Evolutionary conservation across 2,888 invertebrate species (phyloP), one percentile per base, ranked within the genome.

Genomic region (Sarcophaga caerulescens): DNA sequence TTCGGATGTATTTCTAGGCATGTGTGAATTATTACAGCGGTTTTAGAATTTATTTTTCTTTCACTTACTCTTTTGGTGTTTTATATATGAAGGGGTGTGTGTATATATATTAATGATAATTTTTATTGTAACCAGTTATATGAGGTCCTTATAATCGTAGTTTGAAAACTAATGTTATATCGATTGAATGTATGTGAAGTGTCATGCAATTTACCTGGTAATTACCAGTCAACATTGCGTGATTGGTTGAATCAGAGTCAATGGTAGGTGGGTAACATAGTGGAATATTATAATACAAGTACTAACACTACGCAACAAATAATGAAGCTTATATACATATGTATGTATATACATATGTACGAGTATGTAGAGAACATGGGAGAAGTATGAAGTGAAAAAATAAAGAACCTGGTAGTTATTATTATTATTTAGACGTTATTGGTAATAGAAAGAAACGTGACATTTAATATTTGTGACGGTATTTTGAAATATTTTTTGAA

Each of bases 211-310:
- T 90, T 89, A 90, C 89, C 90, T 90, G 69, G 90, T 91, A 92
- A 93, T 93, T 93, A 92, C 91, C 90, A 86, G 91, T 91, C 92
- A 93, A 92, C 92, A 93, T 93, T 93, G 93, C 93, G 92, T 93
- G 93, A 93, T 93, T 93, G 93, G 93, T 92, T 92, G 93, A 92
- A 92, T 92, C 92, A 92, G 90, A 89, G 87, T 84, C 89, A 81
- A 77, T 89, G 74, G 69, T 70, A 65, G 87, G 85, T 87, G 89
- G 87, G 88, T 88, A 79, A 65, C 85, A 84, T 47, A 62, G n/a
- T 79, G 63, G 88, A 88, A 68, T 57, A 57, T 35, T 57, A 60
- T 25, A 65, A 57, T 21, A 12, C 45, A 45, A 17, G 12, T 23
- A 47, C 35, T 66, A 66, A 73, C 63, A 78, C 74, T 84, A 84